Evolutionary conservation across 2,113 vertebrate species (phyloP).

Genomic region (Oophaga pumilio): DNA sequence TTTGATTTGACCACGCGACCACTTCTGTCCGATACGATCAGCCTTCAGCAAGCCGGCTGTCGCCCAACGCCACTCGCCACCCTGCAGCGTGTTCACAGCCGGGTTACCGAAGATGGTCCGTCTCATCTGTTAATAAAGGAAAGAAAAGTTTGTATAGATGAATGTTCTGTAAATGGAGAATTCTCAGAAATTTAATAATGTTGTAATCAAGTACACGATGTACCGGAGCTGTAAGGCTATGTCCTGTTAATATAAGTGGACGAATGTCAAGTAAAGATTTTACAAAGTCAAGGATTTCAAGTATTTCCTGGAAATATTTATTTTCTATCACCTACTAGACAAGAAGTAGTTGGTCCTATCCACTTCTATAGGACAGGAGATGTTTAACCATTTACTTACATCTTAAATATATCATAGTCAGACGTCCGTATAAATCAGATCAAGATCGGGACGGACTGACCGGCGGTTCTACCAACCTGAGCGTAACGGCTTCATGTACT

Average conservation of each 20-base stretch:
- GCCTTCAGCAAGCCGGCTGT: neutral
- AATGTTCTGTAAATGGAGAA: conserved; percentile 44
- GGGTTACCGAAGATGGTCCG: neutral
- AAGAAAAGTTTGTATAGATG: conserved; percentile 29
- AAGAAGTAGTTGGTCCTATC: neutral
- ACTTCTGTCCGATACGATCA: neutral
- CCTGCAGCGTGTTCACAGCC: neutral
- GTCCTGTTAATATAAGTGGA: conserved; percentile 19
- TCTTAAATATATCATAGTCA: too few species aligned
- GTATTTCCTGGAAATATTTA: neutral
- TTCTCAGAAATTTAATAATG: conserved; percentile 3
- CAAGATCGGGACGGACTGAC: too few species aligned
- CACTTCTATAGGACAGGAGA: too few species aligned
- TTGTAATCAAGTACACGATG: conserved; percentile 41
- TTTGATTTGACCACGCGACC: neutral
- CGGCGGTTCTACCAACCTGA: too few species aligned
- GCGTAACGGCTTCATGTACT: too few species aligned
- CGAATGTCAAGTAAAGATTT: conserved; percentile 30
- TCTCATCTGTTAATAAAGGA: neutral
- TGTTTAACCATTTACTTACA: too few species aligned
- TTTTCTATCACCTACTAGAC: neutral
- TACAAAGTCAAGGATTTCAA: conserved; percentile 10
- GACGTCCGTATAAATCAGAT: too few species aligned
- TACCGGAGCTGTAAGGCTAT: neutral
- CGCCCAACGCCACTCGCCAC: neutral